Conservation (phyloP, 2,888 invertebrate species). For the Willowsia nigromaculata region DNA sequence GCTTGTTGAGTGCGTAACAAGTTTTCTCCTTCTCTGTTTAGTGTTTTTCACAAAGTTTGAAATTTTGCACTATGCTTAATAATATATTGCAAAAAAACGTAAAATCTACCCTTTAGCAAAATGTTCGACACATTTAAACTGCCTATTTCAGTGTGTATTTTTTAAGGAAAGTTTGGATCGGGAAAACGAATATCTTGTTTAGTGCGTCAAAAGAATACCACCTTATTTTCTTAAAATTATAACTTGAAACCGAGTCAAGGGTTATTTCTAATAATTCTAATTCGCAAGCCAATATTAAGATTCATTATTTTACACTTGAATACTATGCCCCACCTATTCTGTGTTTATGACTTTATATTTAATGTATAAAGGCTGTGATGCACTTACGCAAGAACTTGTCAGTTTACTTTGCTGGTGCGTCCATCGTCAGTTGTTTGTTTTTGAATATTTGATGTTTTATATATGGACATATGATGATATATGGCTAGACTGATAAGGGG, state of each 20-base stretch:
- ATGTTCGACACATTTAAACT: not conserved
- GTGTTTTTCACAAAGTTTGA: constrained; percentile 38
- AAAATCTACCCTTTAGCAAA: not conserved
- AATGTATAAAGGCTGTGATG: not conserved
- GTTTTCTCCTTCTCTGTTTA: constrained; percentile 43
- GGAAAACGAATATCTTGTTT: too few species aligned
- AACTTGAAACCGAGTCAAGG: not conserved
- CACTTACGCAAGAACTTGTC: not conserved
- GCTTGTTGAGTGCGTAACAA: constrained; percentile 69
- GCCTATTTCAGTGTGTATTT: not conserved
- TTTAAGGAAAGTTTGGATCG: too few species aligned
- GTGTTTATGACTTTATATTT: not conserved
- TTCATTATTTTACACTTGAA: too few species aligned
- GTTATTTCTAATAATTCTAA: too few species aligned
- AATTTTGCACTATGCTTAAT: constrained; percentile 9
- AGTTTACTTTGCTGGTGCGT: not conserved
- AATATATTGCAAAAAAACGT: not conserved
- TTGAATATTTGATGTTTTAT: not conserved
- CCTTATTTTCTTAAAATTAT: not conserved
- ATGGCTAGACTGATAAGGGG: not conserved
- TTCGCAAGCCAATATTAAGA: too few species aligned
- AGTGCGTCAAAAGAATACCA: too few species aligned
- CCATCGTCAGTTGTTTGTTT: not conserved
- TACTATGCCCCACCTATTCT: not conserved
- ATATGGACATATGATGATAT: too few species aligned